Percentiles rank a stretch among this genome's conserved stretches.
These are phyloP conservation scores for Typhlomys cinereus DNA, from an alignment of 2,113 vertebrate genomes.

Conservation along the genomic window DNA sequence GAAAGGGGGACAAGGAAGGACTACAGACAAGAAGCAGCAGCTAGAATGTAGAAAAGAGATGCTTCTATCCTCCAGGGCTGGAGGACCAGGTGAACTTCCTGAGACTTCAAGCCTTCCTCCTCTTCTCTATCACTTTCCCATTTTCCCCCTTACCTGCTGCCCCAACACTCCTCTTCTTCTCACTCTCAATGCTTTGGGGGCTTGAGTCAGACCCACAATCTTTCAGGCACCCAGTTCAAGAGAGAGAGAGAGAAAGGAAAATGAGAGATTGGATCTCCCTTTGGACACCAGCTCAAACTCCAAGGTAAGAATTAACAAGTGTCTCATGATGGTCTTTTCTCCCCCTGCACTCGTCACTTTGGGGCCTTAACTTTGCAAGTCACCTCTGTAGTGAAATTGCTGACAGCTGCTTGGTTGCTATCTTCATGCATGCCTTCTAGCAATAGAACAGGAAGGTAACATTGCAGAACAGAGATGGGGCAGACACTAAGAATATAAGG, in stretches of 20 bases:
- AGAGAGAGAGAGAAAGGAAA: background rate
- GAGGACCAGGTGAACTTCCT: too few species aligned
- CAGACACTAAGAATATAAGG: background rate
- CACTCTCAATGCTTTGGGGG: background rate
- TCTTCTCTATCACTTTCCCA: too few species aligned
- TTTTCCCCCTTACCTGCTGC: too few species aligned
- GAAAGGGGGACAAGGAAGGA: background rate
- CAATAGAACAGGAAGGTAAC: background rate
- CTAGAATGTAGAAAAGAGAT: background rate
- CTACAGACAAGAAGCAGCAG: fast-evolving
- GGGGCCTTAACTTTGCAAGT: background rate
- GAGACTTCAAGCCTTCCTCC: background rate
- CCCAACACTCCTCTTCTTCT: background rate
- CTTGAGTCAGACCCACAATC: background rate
- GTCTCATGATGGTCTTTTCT: background rate
- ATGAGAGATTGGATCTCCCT: background rate
- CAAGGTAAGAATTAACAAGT: background rate
- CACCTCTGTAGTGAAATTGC: background rate
- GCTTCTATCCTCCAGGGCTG: background rate
- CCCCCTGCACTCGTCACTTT: background rate
- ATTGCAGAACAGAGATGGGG: background rate
- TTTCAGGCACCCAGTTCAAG: background rate
- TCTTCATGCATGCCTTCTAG: background rate
- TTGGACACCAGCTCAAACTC: background rate
- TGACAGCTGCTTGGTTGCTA: background rate